These are phyloP conservation scores for Brachionus manjavacas DNA, from an alignment of 1,140 invertebrate species.

Conservation along the genomic window DNA sequence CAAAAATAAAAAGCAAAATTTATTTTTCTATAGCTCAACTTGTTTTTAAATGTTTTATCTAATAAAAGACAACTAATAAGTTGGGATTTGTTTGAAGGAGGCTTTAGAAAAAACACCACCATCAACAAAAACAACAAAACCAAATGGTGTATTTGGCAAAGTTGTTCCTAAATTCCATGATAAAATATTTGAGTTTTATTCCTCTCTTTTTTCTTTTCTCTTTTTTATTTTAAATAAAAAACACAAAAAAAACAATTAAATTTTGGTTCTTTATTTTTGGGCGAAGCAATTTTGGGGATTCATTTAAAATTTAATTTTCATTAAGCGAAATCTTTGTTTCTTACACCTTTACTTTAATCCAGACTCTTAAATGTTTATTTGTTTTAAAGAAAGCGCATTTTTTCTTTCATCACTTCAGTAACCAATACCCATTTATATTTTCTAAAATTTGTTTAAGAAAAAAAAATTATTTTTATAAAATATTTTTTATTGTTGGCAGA, in stretches of 20 bases:
- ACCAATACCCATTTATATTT: not conserved
- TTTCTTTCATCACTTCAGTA: not conserved
- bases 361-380: constrained; percentile 24
- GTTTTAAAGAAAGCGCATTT: not conserved
- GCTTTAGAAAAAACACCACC: not conserved
- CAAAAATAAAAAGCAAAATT: not conserved
- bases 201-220: too few species aligned
- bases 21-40: constrained; percentile 14
- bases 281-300: not conserved
- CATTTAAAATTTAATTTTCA: constrained; percentile 39
- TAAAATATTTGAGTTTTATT: constrained; percentile 6
- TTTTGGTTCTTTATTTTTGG: not conserved
- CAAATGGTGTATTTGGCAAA: not conserved
- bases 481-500: not conserved
- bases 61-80: constrained; percentile 33
- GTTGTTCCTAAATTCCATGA: not conserved
- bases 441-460: too few species aligned
- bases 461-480: not conserved
- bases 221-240: not conserved
- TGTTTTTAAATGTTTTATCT: constrained; percentile 35
- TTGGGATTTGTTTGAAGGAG: not conserved
- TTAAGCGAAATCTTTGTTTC: not conserved
- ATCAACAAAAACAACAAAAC: not conserved
- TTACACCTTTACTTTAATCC: not conserved
- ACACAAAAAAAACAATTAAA: not conserved